These are phyloP conservation scores for Proisotoma minuta DNA, from an alignment of 2,888 invertebrate genomes.

Conservation along the genomic window DNA sequence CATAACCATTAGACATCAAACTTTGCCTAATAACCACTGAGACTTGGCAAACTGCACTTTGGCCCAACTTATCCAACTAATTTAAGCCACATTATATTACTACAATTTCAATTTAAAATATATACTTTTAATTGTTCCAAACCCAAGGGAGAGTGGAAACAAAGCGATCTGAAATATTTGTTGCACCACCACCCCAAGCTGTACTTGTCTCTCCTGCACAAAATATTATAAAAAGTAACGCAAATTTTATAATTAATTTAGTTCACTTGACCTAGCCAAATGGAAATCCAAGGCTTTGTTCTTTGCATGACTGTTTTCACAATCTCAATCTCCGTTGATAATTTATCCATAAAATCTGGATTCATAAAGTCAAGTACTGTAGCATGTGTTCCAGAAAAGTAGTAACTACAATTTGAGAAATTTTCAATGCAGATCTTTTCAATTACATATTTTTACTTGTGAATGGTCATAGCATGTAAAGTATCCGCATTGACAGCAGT, in stretches of 20 bases:
- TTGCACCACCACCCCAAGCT: background rate
- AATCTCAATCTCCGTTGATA: background rate
- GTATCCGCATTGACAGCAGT: too few species aligned
- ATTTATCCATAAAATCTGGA: background rate
- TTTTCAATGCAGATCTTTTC: too few species aligned
- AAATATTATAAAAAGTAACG: background rate
- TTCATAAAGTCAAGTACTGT: background rate
- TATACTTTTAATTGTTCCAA: background rate
- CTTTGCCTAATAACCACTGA: background rate
- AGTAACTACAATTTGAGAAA: background rate
- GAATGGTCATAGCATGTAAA: too few species aligned
- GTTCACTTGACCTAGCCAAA: background rate
- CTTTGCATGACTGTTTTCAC: background rate
- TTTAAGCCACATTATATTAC: background rate
- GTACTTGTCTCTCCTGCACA: background rate
- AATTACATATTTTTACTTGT: too few species aligned
- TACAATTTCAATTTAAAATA: background rate
- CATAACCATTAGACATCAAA: background rate
- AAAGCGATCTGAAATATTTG: background rate
- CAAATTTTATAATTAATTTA: too few species aligned
- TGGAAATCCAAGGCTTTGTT: too few species aligned
- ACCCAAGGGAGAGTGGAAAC: background rate
- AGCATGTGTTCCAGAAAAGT: background rate
- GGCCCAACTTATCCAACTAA: background rate
- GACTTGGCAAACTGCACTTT: background rate